Percentiles rank a stretch among this genome's conserved stretches.
Evolutionary conservation across 2,888 invertebrate genomes (phyloP).

Genomic region (Axea sp.): DNA sequence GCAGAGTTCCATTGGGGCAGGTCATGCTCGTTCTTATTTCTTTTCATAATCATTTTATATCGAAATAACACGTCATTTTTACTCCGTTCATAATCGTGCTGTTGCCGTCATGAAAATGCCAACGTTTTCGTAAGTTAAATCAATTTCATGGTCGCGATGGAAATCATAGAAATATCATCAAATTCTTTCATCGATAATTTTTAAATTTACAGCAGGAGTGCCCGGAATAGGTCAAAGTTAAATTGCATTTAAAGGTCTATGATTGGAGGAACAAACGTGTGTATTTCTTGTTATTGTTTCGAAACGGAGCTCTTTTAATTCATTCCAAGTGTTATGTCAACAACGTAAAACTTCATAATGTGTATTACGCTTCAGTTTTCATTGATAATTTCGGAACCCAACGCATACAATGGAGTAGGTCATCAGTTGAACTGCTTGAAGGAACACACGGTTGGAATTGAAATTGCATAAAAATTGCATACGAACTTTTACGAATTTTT

Average conservation of each 20-base stretch:
- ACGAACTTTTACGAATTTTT: too few species aligned
- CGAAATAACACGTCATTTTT: not conserved
- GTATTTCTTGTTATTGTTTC: conserved; percentile 6
- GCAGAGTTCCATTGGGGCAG: too few species aligned
- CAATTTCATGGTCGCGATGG: not conserved
- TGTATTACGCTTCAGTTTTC: conserved; percentile 2
- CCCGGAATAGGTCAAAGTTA: conserved; percentile 26
- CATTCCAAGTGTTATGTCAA: conserved; percentile 7
- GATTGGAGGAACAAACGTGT: not conserved
- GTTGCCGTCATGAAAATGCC: too few species aligned
- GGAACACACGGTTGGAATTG: too few species aligned
- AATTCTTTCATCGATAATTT: conserved; percentile 3
- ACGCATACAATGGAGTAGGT: conserved; percentile 12
- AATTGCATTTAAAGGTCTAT: conserved; percentile 4
- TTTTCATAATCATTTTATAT: too few species aligned
- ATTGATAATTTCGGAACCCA: conserved; percentile 24
- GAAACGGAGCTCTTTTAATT: conserved; percentile 7
- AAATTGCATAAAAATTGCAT: too few species aligned
- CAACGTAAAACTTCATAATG: conserved; percentile 3
- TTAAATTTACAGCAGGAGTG: not conserved
- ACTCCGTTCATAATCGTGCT: too few species aligned
- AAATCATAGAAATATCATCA: not conserved
- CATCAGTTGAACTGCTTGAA: conserved; percentile 22
- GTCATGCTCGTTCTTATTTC: too few species aligned
- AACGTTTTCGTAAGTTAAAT: too few species aligned